Evolutionary conservation across 30 jellyfish, hydroid and myxozoan genomes (phyloP), one percentile per base, ranked within the genome.

Genomic region (Aurelia aurita): DNA sequence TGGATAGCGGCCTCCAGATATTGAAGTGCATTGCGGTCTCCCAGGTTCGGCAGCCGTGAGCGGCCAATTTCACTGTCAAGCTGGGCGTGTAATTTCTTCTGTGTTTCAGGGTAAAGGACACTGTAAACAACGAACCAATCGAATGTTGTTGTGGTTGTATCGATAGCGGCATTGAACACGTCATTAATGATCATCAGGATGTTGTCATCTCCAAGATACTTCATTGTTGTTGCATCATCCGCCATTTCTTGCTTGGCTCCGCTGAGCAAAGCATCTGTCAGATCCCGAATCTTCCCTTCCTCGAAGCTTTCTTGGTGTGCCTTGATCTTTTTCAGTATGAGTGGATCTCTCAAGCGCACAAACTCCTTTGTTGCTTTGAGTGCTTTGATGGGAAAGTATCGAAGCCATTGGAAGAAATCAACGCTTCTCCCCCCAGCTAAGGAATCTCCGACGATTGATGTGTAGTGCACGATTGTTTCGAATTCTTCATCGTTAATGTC

Each of bases 1-100:
- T 84, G 72, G 73, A 84, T 61, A 54, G 73, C 71, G 5, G 94
- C 94, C 44, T 84, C 94, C 22, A 69, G 27, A 57, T 84, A 69
- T 15, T 83, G 87, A 1, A 84, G 72, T 1, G 87, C 18, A 8
- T 46, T 15, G 26, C 87, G 82, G 75, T 84, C 94, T 11, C 20
- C 62, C 62, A 84, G 43, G 7, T 39, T 14, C 22, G 94, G 87
- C 18, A 69, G 39, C 44, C 94, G 9, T 10, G 58, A 39, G 35
- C 80, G 72, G 47, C 94, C 94, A 20, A 84, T 45, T 22, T 8
- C 88, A 22, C 58, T 59, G 44, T 55, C 81, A 32, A 84, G 74
- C 74, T 84, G 82, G 21, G 58, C 72, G 47, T 55, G 75, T 9
- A 80, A 47, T 19, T 69, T 84, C 57, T 58, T 53, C 63, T 84